A percentile compares a stretch with the other conserved stretches of the same genome.
These are phyloP conservation scores for Oryzaephilus surinamensis DNA, from an alignment of 1,140 invertebrate species.

Conservation along the genomic window DNA sequence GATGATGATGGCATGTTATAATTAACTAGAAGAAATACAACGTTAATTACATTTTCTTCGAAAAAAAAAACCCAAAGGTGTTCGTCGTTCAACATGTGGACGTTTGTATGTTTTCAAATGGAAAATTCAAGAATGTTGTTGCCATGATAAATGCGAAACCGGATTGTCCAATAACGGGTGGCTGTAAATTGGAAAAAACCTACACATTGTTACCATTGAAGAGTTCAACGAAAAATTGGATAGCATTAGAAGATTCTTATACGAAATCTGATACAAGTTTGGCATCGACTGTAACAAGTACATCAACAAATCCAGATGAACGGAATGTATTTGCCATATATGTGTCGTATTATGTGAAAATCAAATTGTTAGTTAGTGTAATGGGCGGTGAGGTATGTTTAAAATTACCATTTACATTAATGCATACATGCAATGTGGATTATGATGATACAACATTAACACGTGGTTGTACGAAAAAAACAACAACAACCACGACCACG, in stretches of 20 bases:
- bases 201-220: slow-evolving; percentile 59
- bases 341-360: slow-evolving; percentile 82
- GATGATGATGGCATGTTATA: too few species aligned
- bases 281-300: slow-evolving; percentile 56
- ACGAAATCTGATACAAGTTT: slow-evolving; percentile 55
- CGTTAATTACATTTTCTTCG: background rate
- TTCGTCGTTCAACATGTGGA: slow-evolving; percentile 93
- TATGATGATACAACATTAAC: background rate
- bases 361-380: slow-evolving; percentile 63
- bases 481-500: slow-evolving; percentile 1
- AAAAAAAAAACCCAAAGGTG: slow-evolving; percentile 43
- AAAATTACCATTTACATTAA: slow-evolving; percentile 69
- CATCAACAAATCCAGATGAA: slow-evolving; percentile 32
- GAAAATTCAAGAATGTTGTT: slow-evolving; percentile 97
- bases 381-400: slow-evolving; percentile 70
- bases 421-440: slow-evolving; percentile 39
- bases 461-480: too few species aligned
- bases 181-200: slow-evolving; percentile 47
- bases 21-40: too few species aligned
- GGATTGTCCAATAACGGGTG: slow-evolving; percentile 53
- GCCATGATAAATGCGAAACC: slow-evolving; percentile 69
- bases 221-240: slow-evolving; percentile 72
- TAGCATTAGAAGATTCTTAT: slow-evolving; percentile 66
- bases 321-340: slow-evolving; percentile 81
- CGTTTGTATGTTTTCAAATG: slow-evolving; percentile 98